Percentiles rank a stretch among this genome's conserved stretches.
Conservation (phyloP, 2,888 invertebrate genomes). For the Allolobophora icterica region DNA sequence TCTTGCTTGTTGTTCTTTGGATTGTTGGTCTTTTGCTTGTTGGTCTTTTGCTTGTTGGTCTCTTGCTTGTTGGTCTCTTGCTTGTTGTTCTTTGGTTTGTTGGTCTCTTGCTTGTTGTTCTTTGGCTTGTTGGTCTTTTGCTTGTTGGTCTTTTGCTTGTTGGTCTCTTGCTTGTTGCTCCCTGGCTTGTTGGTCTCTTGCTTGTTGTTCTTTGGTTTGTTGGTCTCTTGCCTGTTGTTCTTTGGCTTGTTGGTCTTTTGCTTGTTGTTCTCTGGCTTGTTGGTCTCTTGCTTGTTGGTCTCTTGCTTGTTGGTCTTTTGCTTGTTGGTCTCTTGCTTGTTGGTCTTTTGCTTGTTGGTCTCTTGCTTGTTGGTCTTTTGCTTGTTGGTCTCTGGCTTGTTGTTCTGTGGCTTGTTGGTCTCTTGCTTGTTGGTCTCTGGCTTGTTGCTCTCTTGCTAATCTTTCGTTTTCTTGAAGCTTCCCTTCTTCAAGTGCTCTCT, state of each 20-base stretch:
- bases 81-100: slow-evolving; percentile 34
- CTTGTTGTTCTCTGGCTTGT: slow-evolving; percentile 27
- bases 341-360: neutral
- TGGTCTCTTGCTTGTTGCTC: slow-evolving; percentile 30
- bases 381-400: neutral
- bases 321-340: slow-evolving; percentile 9
- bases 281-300: slow-evolving; percentile 25
- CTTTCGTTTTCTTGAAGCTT: slow-evolving; percentile 35
- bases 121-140: slow-evolving; percentile 32
- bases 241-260: slow-evolving; percentile 24
- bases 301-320: slow-evolving; percentile 5
- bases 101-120: neutral
- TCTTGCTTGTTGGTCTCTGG: too few relatives aligned
- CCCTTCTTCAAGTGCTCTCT: slow-evolving; percentile 32
- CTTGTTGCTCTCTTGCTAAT: slow-evolving; percentile 32
- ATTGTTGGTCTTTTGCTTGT: neutral
- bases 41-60: neutral
- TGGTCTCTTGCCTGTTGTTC: slow-evolving; percentile 24
- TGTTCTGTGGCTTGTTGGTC: too few relatives aligned
- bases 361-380: slow-evolving; percentile 19
- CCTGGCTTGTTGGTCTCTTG: slow-evolving; percentile 28
- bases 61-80: slow-evolving; percentile 23
- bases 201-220: slow-evolving; percentile 22
- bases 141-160: slow-evolving; percentile 31
- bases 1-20: slow-evolving; percentile 19